Base-by-base conservation (phyloP, 1,140 invertebrate genomes). In the Bombyx mandarina region DNA sequence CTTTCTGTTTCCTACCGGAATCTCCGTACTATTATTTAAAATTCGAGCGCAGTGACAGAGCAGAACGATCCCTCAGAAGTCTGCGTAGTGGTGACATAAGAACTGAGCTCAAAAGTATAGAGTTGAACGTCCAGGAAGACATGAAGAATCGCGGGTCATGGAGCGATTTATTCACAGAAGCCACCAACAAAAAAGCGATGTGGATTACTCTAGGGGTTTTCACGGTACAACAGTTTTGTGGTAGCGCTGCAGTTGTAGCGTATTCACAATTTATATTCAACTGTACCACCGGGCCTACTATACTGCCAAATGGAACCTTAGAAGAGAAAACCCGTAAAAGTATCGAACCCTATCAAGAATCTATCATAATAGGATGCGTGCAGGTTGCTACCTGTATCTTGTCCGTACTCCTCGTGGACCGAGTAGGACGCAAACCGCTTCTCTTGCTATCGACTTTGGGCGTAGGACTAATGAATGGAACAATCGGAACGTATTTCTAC, bases 251-350 rank as follows among this genome's bases (percentile, higher is more conserved):
- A 5, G 88, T 96, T 3, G 90, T 92, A 46, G 93, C 93, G 22
- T 95, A 95, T 72, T 90, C 93, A 18, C 92, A 94, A 58, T 89
- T 89, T 6, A 94, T 96, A 59, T 91, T 96, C 65, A 71, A 79
- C 59, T 88, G 90, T 43, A 89, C 90, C 0, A 63, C 57, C 10
- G 45, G 48, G 7, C 7, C 54, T 50, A 57, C 7, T 35, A 46
- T 56, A 9, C 60, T 63, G 52, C 12, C 49, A 0, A 65, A 61
- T 42, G 58, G 47, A 3, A 62, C 60, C 9, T 9, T 46, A 7
- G 83, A 89, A 18, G 86, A 43, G 7, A 18, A 53, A 9, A 22
- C n/a, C 86, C 26, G 22, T 45, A 12, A 8, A 10, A 82, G 86
- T 3, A 81, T 92, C 43, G 62, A 74, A 9, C 84, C 90, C 1